Base-by-base conservation (phyloP, 2,797 vertebrate species). In the Myripristis jacobus region DNA sequence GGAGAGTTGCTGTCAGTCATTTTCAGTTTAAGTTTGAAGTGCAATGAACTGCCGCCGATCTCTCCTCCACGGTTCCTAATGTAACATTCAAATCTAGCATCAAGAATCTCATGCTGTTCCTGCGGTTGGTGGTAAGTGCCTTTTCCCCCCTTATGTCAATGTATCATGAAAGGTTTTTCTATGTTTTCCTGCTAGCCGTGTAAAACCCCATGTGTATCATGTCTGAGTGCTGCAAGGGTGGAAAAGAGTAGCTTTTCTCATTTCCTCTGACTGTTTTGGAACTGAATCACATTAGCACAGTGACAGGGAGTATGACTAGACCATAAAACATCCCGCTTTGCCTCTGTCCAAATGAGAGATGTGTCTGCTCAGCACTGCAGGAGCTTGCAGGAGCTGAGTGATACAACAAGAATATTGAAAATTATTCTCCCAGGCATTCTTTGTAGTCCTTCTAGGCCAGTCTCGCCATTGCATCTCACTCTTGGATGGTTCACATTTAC, bases 321-420 rank as follows among this genome's bases (percentile, higher is more conserved):
- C 86, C 88, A 89, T 90, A 88, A 89, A 93, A 86, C 88, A 91
- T 86, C 82, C 81, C 60, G 72, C 88, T 84, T 85, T 86, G 81
- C 86, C 82, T 86, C 86, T 88, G 91, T 91, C 88, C 84, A 91
- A 90, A 89, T 89, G 90, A 89, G 89, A 87, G 90, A 90, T 88
- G 87, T 79, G 79, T 84, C 86, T 85, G 85, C 87, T 86, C 79
- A 70, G 78, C 86, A 83, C 89, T 84, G 88, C 88, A 87, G 85
- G 85, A 89, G 88, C 82, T 89, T 66, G 81, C 80, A 83, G 84
- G 59, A 86, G 82, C 77, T 84, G 79, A 88, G 84, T 85, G 88
- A 87, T 87, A 89, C 87, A 82, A 89, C 25, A 46, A 36, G 80
- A 88, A 89, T 89, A 87, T 89, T 79, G 87, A 77, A 92, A 91